Evolutionary conservation across 2,888 invertebrate species (phyloP), one percentile per base, ranked within the genome.

Genomic region (Chrysolina haemoptera): DNA sequence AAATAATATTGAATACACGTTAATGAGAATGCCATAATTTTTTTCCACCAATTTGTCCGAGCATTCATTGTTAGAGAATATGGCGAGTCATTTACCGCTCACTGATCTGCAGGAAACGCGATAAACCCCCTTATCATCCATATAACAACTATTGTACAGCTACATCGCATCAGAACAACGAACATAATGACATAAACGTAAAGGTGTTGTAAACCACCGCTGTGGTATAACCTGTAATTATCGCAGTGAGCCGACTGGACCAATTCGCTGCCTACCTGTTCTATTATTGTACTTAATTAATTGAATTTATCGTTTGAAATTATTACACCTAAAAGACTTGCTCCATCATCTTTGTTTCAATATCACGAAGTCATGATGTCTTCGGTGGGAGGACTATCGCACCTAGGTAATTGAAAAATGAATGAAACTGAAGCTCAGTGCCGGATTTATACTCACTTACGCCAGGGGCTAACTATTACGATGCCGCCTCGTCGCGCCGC

Each of bases 81-180:
- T 71, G 76, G 79, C 79, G 74, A 78, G 82, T 82, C 82, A 82
- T 80, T 72, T 73, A 70, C 69, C 74, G 77, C 76, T 80, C 78
- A 80, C 75, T 79, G 79, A 81, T 81, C 81, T 77, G 76, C 80
- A 80, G 80, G 80, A 81, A 81, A 76, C 78, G 78, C 76, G 79
- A 79, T 76, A 75, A 79, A 81, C 79, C 81, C 82, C 76, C 73
- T 82, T 76, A 82, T 82, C 81, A 82, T 75, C 70, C 27, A 48
- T 50, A 63, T 68, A 62, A 69, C 70, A 68, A 69, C 75, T 70
- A 72, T 77, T 78, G 75, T 74, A 59, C 70, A 75, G 71, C 72
- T 68, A 69, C 65, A 53, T 75, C 59, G 70, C 68, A 63, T 70
- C 63, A 68, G 69, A 62, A 70, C 64, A 50, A 70, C 62, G 53